phyloP scores from a whole-genome alignment of 2,797 vertebrate species.

The Galagoides demidoff region DNA sequence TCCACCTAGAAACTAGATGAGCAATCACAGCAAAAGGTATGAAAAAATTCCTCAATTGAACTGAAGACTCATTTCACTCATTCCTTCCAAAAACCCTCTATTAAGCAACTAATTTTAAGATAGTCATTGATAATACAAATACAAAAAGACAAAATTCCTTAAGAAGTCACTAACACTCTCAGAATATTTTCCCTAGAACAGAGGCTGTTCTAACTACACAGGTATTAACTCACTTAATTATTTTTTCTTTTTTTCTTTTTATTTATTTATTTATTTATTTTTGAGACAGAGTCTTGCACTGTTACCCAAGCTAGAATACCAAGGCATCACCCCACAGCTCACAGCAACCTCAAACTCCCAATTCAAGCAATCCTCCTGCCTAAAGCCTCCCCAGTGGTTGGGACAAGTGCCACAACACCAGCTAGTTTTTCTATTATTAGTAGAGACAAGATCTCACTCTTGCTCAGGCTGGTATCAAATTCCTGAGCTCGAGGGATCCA shows the following conservation, averaged over 20 bases:
- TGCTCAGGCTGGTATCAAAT: no score
- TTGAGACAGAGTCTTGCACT: no score
- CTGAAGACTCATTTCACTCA: neutral
- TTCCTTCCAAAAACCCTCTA: neutral
- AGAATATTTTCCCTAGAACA: neutral
- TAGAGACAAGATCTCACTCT: no score
- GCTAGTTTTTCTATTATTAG: no score
- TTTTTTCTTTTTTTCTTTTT: neutral
- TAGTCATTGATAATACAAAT: neutral
- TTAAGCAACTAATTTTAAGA: slow-evolving; percentile 25
- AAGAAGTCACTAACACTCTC: neutral
- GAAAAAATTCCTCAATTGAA: neutral
- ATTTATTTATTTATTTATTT: no score
- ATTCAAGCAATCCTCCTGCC: no score
- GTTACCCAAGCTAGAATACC: no score
- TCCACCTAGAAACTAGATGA: neutral
- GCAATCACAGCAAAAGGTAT: neutral
- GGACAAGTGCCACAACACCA: no score
- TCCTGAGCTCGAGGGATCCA: no score
- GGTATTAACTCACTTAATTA: slow-evolving; percentile 24
- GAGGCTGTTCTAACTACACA: neutral
- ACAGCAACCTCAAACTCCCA: no score
- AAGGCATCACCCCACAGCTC: no score
- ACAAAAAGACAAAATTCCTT: slow-evolving; percentile 2
- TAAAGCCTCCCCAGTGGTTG: no score